Percentiles rank a stretch among this genome's conserved stretches.
Conservation (phyloP, 2,888 invertebrate genomes). For the Drosophila fulvimacula region DNA sequence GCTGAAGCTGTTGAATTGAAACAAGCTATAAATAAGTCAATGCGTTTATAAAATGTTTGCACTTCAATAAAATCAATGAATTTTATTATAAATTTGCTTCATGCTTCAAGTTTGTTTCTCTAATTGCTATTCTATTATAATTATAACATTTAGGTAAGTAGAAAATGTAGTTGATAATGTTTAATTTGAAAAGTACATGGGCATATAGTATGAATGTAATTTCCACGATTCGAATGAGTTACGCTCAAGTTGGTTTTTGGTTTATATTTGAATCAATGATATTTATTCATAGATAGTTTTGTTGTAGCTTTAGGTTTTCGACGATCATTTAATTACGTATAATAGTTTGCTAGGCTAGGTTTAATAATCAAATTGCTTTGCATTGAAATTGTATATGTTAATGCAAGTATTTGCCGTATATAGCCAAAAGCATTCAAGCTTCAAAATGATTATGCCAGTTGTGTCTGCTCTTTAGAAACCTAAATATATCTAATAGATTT, state of each 20-base stretch:
- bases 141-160: conserved; percentile 33
- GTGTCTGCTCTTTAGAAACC: conserved; percentile 11
- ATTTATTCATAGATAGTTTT: conserved; percentile 1
- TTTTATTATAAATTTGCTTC: conserved; percentile 48
- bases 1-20: conserved; percentile 4
- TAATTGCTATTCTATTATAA: conserved; percentile 25
- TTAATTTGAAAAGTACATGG: conserved; percentile 26
- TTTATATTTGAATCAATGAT: conserved; percentile 16
- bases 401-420: conserved; percentile 39
- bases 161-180: conserved; percentile 42
- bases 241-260: conserved; percentile 35
- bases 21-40: conserved; percentile 6
- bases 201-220: conserved; percentile 10
- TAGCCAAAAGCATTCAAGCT: conserved; percentile 66
- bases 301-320: conserved; percentile 17
- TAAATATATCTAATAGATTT: conserved; percentile 18
- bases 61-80: conserved; percentile 40
- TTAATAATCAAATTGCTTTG: conserved; percentile 67
- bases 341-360: conserved; percentile 23
- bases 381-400: conserved; percentile 30
- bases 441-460: conserved; percentile 69
- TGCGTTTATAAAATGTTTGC: neutral
- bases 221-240: conserved; percentile 45
- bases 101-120: conserved; percentile 33
- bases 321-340: conserved; percentile 68